phyloP scores from a whole-genome alignment of 2,113 vertebrate genomes.

The Anser cygnoides region DNA sequence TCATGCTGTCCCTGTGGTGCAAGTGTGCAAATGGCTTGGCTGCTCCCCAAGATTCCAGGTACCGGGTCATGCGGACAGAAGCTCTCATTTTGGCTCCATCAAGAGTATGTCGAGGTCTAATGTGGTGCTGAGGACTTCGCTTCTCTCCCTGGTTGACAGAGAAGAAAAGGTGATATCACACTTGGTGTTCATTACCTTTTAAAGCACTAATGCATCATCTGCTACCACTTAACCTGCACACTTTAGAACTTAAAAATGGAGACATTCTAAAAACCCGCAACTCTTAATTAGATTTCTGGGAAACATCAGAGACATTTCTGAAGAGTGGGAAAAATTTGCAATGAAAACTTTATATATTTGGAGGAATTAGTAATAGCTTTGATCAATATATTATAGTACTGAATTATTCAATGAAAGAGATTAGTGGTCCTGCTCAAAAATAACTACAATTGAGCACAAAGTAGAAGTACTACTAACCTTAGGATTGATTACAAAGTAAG shows the following conservation, averaged over 20 bases:
- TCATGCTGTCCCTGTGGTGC: constrained; percentile 98
- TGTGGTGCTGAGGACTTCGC: constrained; percentile 90
- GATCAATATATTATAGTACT: constrained; percentile 1
- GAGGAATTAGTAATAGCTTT: not conserved
- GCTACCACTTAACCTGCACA: not conserved
- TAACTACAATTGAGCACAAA: not conserved
- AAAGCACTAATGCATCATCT: not conserved
- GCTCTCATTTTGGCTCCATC: constrained; percentile 96
- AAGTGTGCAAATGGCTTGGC: constrained; percentile 97
- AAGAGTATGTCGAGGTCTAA: constrained; percentile 84
- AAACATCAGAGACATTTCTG: constrained; percentile 43
- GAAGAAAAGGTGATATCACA: not conserved
- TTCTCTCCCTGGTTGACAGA: constrained; percentile 83
- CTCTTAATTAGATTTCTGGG: constrained; percentile 7
- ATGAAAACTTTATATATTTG: not conserved
- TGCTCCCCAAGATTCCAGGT: constrained; percentile 97
- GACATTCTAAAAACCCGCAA: not conserved
- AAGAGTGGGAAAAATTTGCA: constrained; percentile 23
- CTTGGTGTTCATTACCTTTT: not conserved
- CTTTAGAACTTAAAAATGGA: not conserved
- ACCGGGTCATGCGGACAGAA: constrained; percentile 96
- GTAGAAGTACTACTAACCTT: constrained; percentile 82
- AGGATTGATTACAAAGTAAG: constrained; percentile 95
- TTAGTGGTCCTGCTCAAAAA: constrained; percentile 1
- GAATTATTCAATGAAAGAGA: constrained; percentile 22